Percentiles rank a stretch among this genome's conserved stretches.
Evolutionary conservation across 2,888 invertebrate species (phyloP).

Genomic region (Eilema caniola): DNA sequence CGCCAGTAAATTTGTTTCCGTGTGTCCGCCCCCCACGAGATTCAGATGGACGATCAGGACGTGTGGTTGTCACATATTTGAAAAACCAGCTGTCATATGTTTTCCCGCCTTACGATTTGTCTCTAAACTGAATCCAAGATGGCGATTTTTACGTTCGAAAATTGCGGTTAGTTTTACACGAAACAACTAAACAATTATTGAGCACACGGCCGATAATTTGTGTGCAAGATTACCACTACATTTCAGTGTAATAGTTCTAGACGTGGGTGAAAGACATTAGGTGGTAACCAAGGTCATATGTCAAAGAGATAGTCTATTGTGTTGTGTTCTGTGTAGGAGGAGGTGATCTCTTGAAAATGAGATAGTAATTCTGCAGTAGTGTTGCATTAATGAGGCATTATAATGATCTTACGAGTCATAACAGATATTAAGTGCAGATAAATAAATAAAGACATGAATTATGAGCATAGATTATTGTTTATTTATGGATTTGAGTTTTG

Average conservation of each 20-base stretch:
- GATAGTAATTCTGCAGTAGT: constrained; percentile 9
- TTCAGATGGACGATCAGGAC: no score
- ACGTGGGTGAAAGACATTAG: constrained; percentile 16
- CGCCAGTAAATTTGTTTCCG: no score
- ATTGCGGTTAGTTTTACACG: background rate
- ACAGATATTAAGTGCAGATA: background rate
- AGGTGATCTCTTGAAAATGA: constrained; percentile 7
- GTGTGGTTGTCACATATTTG: no score
- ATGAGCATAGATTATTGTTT: background rate
- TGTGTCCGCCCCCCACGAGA: no score
- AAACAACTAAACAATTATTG: constrained; percentile 13
- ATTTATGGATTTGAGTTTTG: background rate
- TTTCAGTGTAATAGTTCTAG: constrained; percentile 5
- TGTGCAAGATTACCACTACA: constrained; percentile 12
- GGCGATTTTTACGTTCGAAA: background rate
- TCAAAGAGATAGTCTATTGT: constrained; percentile 13
- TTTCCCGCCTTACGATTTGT: background rate
- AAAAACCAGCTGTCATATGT: background rate
- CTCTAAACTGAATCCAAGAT: background rate
- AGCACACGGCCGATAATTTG: constrained; percentile 15
- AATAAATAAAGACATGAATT: background rate
- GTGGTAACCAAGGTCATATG: constrained; percentile 17
- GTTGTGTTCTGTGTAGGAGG: background rate
- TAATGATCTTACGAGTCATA: background rate
- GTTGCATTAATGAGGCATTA: constrained; percentile 4